Conservation (phyloP, 2,888 invertebrate species). For the Trachelus iudaicus region DNA sequence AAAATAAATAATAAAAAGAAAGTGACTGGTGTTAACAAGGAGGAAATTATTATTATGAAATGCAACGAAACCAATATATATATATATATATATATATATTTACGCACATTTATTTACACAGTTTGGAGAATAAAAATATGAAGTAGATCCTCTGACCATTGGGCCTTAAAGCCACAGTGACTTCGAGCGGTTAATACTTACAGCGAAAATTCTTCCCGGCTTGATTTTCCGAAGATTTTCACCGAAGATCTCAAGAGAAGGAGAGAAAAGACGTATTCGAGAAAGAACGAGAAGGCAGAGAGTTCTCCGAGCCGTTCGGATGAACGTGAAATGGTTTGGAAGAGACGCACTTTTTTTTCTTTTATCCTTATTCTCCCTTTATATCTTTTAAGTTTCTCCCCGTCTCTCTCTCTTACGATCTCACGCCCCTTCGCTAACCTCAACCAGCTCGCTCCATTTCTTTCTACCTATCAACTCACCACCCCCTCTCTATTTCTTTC, state of each 20-base stretch:
- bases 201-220: not conserved
- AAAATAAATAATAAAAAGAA: not conserved
- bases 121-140: too few species aligned
- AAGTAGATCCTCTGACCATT: too few species aligned
- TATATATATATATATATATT: not conserved
- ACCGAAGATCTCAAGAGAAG: not conserved
- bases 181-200: not conserved
- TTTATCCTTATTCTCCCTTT: constrained; percentile 18
- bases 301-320: constrained; percentile 18
- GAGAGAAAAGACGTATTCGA: not conserved
- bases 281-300: not conserved
- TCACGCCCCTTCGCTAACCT: constrained; percentile 7
- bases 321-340: constrained; percentile 3
- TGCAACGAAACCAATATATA: not conserved
- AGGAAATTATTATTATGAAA: not conserved
- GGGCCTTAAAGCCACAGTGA: not conserved
- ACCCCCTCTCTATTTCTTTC: not conserved
- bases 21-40: not conserved
- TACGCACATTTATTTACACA: too few species aligned
- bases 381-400: constrained; percentile 16
- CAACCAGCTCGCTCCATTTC: not conserved
- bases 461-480: not conserved
- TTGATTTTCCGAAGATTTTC: not conserved
- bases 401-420: not conserved
- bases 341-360: constrained; percentile 10